Conservation (phyloP, 2,113 vertebrate species). For the Zosterops lateralis region DNA sequence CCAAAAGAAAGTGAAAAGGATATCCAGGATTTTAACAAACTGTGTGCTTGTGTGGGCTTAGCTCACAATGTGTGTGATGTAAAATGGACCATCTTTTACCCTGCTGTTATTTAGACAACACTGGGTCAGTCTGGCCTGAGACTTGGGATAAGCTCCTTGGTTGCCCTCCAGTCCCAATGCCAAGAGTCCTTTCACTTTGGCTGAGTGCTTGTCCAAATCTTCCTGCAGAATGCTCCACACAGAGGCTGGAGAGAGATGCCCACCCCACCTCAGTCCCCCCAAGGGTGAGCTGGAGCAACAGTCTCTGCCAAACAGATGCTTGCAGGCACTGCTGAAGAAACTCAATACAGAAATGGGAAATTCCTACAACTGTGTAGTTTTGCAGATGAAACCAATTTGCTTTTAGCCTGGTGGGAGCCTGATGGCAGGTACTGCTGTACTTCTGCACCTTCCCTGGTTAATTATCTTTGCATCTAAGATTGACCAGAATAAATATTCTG, state of each 20-base stretch:
- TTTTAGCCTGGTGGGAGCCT: not conserved
- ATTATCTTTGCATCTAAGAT: not conserved
- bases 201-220: not conserved
- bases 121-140: not conserved
- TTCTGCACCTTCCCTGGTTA: not conserved
- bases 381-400: not conserved
- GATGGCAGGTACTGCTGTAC: not conserved
- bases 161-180: not conserved
- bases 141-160: not conserved
- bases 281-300: not conserved
- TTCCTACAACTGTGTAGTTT: not conserved
- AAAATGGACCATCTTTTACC: not conserved
- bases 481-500: not conserved
- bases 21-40: not conserved
- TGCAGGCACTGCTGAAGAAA: not conserved
- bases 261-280: not conserved
- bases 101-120: not conserved
- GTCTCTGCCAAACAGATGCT: not conserved
- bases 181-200: not conserved
- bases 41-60: not conserved
- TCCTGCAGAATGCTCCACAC: fast-evolving
- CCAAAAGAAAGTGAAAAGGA: not conserved
- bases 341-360: not conserved
- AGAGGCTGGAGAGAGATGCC: not conserved
- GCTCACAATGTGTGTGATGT: not conserved